phyloP scores from a whole-genome alignment of 2,797 vertebrate species.

The Setipinna tenuifilis region DNA sequence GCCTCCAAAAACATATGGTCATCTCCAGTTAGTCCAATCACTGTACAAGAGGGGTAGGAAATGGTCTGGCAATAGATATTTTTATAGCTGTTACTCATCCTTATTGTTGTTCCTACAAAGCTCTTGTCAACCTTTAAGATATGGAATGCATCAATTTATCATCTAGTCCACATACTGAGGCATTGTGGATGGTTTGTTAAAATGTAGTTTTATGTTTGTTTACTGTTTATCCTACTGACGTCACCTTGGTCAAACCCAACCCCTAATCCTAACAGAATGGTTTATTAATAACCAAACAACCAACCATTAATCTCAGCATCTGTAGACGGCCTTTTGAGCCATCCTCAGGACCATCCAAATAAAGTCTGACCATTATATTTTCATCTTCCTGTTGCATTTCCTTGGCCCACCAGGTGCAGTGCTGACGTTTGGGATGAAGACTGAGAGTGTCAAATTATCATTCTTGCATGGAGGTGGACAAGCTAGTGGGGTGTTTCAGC shows the following conservation, averaged over 20 bases:
- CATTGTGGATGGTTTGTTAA: too few relatives aligned
- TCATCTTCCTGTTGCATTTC: neutral
- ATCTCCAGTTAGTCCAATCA: conserved; percentile 26
- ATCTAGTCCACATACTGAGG: too few relatives aligned
- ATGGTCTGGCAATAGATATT: neutral
- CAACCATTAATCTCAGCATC: too few relatives aligned
- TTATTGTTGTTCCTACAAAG: neutral
- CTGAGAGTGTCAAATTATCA: neutral
- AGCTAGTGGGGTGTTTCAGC: neutral
- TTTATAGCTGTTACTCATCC: neutral
- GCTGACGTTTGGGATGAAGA: neutral
- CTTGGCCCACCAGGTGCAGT: neutral
- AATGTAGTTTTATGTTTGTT: too few relatives aligned
- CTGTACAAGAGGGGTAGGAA: neutral
- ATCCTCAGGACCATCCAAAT: too few relatives aligned
- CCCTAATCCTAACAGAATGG: too few relatives aligned
- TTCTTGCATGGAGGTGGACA: neutral
- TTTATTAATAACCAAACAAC: too few relatives aligned
- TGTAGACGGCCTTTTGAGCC: too few relatives aligned
- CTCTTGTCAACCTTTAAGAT: neutral
- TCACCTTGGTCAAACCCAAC: too few relatives aligned
- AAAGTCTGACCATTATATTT: too few relatives aligned
- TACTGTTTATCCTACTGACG: too few relatives aligned
- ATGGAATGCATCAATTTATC: neutral
- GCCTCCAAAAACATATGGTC: conserved; percentile 10